Evolutionary conservation across 2,113 vertebrate species (phyloP).

Genomic region (Mirounga angustirostris): DNA sequence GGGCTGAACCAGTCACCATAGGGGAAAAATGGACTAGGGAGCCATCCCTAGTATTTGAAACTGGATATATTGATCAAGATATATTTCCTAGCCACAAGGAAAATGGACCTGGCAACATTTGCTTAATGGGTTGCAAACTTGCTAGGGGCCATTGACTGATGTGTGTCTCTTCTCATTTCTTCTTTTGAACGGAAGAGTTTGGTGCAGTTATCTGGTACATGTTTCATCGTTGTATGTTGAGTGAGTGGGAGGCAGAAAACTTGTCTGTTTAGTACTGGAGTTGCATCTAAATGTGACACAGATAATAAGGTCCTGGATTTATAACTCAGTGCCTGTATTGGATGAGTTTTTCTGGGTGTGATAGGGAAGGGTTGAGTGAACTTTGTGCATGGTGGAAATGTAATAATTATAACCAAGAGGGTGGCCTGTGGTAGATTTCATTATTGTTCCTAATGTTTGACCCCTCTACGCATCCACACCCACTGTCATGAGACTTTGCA

Average conservation of each 20-base stretch:
- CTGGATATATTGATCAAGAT: neutral
- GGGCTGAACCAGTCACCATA: neutral
- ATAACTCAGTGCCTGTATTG: neutral
- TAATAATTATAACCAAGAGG: neutral
- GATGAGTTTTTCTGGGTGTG: neutral
- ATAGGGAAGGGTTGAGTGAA: neutral
- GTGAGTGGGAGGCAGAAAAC: neutral
- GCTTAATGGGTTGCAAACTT: neutral
- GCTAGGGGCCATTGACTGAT: neutral
- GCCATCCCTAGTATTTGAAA: neutral
- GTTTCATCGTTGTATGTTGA: neutral
- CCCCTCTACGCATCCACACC: neutral
- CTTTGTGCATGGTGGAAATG: neutral
- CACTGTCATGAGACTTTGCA: neutral
- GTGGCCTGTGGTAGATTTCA: neutral
- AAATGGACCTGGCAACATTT: neutral
- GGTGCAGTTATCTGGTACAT: neutral
- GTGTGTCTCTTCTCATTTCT: neutral
- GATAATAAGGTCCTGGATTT: neutral
- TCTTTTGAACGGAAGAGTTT: neutral
- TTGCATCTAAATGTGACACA: neutral
- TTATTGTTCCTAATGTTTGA: neutral
- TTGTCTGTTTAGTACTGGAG: neutral
- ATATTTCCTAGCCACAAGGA: neutral
- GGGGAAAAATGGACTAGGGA: neutral